Evolutionary conservation across 2,888 invertebrate genomes (phyloP).

Genomic region (Rhogogaster chlorosoma): DNA sequence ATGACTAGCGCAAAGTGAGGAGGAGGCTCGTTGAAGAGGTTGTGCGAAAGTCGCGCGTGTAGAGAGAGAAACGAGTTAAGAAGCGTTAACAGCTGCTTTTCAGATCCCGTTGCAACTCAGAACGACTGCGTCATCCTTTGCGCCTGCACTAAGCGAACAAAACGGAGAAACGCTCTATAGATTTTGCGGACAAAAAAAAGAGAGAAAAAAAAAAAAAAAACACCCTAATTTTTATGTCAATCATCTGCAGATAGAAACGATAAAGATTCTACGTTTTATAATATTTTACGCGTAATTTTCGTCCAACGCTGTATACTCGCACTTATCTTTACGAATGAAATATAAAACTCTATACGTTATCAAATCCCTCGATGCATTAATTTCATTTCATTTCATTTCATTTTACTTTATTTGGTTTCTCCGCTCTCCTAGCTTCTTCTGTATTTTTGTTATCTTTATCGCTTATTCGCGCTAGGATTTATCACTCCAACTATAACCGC

Average conservation of each 20-base stretch:
- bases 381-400: not conserved
- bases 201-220: not conserved
- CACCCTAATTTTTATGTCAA: not conserved
- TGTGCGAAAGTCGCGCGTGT: slow-evolving; percentile 44
- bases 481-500: not conserved
- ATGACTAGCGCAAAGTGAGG: slow-evolving; percentile 48
- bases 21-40: slow-evolving; percentile 38
- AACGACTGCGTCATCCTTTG: slow-evolving; percentile 25
- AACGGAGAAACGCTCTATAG: not conserved
- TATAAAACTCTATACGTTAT: not conserved
- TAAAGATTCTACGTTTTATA: not conserved
- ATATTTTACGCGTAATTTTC: not conserved
- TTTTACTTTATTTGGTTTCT: not conserved
- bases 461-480: not conserved
- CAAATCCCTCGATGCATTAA: not conserved
- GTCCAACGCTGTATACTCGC: not conserved
- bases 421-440: not conserved
- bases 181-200: not conserved
- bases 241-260: not conserved
- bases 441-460: not conserved
- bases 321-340: not conserved
- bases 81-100: slow-evolving; percentile 49
- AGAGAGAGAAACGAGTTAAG: slow-evolving; percentile 49
- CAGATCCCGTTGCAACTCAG: slow-evolving; percentile 47
- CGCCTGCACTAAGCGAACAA: not conserved